Evolutionary conservation across 2,797 vertebrate species (phyloP).

Genomic region (Microcaecilia unicolor): DNA sequence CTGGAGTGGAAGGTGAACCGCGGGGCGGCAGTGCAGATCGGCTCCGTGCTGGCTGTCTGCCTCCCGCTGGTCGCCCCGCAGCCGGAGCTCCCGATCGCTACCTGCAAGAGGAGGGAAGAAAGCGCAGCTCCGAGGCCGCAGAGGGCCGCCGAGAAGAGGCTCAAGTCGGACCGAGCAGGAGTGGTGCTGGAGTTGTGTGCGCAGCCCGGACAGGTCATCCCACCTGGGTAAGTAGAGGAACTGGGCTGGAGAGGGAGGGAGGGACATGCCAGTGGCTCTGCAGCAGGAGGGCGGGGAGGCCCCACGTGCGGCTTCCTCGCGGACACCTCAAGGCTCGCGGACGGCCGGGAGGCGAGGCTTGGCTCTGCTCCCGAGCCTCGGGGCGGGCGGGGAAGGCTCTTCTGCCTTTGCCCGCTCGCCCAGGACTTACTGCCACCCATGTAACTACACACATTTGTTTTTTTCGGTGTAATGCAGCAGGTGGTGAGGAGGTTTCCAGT

Average conservation of each 20-base stretch:
- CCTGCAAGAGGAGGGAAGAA: conserved; percentile 17
- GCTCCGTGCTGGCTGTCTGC: conserved; percentile 80
- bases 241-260: accelerated
- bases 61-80: conserved; percentile 37
- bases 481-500: too few species aligned
- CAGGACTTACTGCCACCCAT: accelerated
- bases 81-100: background rate
- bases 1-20: conserved; percentile 85
- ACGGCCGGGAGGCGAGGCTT: too few species aligned
- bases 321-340: too few species aligned
- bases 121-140: conserved; percentile 27
- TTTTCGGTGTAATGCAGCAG: too few species aligned
- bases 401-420: too few species aligned
- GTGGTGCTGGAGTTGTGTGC: conserved; percentile 84
- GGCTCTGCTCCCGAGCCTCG: too few species aligned
- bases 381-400: too few species aligned
- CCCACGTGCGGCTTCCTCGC: background rate
- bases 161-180: conserved; percentile 84
- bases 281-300: background rate
- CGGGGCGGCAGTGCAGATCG: conserved; percentile 76
- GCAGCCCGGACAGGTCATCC: conserved; percentile 76
- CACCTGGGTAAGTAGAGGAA: conserved; percentile 83
- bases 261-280: background rate
- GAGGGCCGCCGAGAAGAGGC: conserved; percentile 64
- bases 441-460: background rate